Evolutionary conservation across 2,797 vertebrate species (phyloP).

Genomic region (Thalassophryne amazonica): DNA sequence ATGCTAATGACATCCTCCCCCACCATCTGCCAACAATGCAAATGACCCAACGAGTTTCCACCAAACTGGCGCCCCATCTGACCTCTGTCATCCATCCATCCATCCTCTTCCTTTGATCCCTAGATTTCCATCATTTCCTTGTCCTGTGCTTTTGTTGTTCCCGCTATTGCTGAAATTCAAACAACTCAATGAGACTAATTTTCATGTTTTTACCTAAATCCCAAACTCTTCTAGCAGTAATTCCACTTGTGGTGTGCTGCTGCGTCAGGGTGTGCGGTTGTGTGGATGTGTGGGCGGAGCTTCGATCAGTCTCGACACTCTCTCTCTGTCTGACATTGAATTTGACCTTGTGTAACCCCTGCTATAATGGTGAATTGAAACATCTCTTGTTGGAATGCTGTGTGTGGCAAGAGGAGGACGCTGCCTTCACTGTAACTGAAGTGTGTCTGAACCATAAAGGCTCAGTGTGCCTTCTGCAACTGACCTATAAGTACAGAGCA

Average conservation of each 20-base stretch:
- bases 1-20: slow-evolving; percentile 88
- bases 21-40: slow-evolving; percentile 61
- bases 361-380: slow-evolving; percentile 98
- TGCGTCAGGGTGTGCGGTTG: slow-evolving; percentile 77
- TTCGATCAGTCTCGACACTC: slow-evolving; percentile 77
- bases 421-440: slow-evolving; percentile 59
- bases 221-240: slow-evolving; percentile 30
- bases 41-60: slow-evolving; percentile 44
- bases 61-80: slow-evolving; percentile 28
- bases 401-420: slow-evolving; percentile 86
- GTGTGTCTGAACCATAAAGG: too few species aligned
- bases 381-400: slow-evolving; percentile 98
- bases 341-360: slow-evolving; percentile 93
- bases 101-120: slow-evolving; percentile 58
- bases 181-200: slow-evolving; percentile 90
- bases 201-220: slow-evolving; percentile 88
- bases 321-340: slow-evolving; percentile 94
- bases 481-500: too few species aligned
- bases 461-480: too few species aligned
- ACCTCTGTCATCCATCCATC: slow-evolving; percentile 73
- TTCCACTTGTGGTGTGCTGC: slow-evolving; percentile 38
- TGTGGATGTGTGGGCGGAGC: slow-evolving; percentile 64
- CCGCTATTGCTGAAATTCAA: slow-evolving; percentile 81
- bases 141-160: slow-evolving; percentile 6
- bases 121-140: slow-evolving; percentile 24